Percentiles rank a stretch among this genome's conserved stretches.
Conservation (phyloP, 2,888 invertebrate genomes). For the Cancer borealis region DNA sequence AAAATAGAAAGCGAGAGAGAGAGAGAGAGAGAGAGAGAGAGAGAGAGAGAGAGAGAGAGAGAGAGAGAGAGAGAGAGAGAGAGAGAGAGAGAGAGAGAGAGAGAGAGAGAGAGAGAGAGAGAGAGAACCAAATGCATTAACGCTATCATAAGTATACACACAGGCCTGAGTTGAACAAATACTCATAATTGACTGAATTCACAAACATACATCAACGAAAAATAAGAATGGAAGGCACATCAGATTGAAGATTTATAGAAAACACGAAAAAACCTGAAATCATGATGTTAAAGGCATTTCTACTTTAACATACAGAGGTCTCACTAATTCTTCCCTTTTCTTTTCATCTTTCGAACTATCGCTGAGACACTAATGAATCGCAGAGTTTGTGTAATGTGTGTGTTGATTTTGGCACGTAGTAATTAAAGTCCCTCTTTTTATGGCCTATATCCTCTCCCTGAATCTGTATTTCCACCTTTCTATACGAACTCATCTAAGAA, state of each 20-base stretch:
- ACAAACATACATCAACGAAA: not conserved
- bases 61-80: constrained; percentile 47
- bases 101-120: not conserved
- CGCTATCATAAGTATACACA: too few species aligned
- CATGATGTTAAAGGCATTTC: not conserved
- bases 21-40: not conserved
- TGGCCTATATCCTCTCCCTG: too few species aligned
- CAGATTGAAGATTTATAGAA: not conserved
- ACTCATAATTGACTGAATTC: not conserved
- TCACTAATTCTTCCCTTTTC: not conserved
- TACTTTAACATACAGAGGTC: not conserved
- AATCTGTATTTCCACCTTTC: too few species aligned
- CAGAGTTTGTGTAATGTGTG: not conserved
- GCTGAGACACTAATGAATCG: too few species aligned
- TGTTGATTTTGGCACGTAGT: too few species aligned
- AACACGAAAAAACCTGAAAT: not conserved
- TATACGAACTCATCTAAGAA: too few species aligned
- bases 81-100: constrained; percentile 30
- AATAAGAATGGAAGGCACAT: not conserved
- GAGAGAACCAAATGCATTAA: too few species aligned
- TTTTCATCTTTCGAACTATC: too few species aligned
- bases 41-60: constrained; percentile 44
- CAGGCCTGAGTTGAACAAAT: too few species aligned
- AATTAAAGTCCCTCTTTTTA: too few species aligned
- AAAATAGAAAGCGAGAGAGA: too few species aligned